A percentile compares a stretch with the other conserved stretches of the same genome.
Evolutionary conservation across 2,888 invertebrate genomes (phyloP).

Genomic region (Drosophila merina): DNA sequence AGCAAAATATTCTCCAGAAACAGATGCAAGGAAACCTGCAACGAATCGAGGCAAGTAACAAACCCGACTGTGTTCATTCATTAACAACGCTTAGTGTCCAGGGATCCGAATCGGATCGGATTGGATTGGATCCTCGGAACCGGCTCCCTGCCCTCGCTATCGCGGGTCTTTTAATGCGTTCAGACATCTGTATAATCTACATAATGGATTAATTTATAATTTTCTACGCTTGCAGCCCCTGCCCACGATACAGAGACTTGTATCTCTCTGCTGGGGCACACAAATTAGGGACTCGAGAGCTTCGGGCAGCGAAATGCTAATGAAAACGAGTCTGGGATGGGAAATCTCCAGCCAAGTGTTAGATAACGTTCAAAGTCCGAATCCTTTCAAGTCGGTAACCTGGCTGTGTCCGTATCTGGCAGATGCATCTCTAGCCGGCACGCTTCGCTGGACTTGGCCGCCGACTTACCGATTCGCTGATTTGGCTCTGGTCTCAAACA

Average conservation of each 20-base stretch:
- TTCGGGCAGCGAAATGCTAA: conserved; percentile 12
- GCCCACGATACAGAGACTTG: neutral
- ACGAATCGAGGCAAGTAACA: neutral
- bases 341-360: neutral
- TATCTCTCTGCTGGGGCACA: neutral
- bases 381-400: conserved; percentile 5
- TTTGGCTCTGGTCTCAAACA: conserved; percentile 27
- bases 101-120: conserved; percentile 11
- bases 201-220: conserved; percentile 79
- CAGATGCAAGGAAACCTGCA: neutral
- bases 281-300: conserved; percentile 44
- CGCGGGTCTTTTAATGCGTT: conserved; percentile 63
- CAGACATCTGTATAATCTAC: conserved; percentile 73
- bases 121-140: neutral
- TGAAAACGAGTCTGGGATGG: conserved; percentile 3
- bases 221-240: conserved; percentile 50
- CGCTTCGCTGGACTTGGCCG: conserved; percentile 11
- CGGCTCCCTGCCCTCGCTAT: neutral
- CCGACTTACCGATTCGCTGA: neutral
- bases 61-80: conserved; percentile 55
- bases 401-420: conserved; percentile 18
- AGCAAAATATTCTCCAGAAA: neutral
- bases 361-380: neutral
- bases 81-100: conserved; percentile 58
- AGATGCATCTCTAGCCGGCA: conserved; percentile 36